phyloP scores from a whole-genome alignment of 2,797 vertebrate genomes.

The Numenius phaeopus region DNA sequence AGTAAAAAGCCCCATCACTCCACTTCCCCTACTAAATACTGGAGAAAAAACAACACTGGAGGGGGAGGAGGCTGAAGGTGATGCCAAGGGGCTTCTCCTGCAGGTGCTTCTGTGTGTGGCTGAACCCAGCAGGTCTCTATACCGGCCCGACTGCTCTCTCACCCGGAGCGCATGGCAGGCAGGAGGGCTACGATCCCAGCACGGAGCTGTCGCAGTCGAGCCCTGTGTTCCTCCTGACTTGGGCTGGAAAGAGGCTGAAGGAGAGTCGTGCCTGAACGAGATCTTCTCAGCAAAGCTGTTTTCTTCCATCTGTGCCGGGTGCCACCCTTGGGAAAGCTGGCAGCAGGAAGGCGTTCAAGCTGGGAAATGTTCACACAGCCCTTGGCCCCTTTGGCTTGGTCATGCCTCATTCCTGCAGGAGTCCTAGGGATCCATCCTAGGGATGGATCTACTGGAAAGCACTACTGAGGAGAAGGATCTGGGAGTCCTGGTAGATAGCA shows the following conservation, averaged over 20 bases:
- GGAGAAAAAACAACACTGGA: not conserved
- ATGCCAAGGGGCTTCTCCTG: not conserved
- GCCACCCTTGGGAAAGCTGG: not conserved
- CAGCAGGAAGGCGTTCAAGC: fast-evolving
- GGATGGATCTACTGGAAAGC: no score
- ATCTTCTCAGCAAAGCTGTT: not conserved
- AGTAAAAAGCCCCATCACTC: not conserved
- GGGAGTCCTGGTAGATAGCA: no score
- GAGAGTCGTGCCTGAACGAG: not conserved
- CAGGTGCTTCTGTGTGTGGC: not conserved
- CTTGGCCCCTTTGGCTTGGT: not conserved
- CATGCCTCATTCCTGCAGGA: fast-evolving
- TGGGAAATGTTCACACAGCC: no score
- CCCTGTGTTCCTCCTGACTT: fast-evolving
- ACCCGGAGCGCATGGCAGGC: fast-evolving
- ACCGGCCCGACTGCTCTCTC: fast-evolving
- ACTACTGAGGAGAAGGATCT: no score
- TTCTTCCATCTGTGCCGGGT: not conserved
- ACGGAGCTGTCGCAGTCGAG: not conserved
- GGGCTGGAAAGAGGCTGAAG: not conserved
- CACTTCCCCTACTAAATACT: no score
- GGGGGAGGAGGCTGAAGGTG: not conserved
- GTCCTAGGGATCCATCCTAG: no score
- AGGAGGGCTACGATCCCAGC: fast-evolving
- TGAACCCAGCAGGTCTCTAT: not conserved